Evolutionary conservation across 2,113 vertebrate genomes (phyloP), one percentile per base, ranked within the genome.

Genomic region (Pimephales promelas): DNA sequence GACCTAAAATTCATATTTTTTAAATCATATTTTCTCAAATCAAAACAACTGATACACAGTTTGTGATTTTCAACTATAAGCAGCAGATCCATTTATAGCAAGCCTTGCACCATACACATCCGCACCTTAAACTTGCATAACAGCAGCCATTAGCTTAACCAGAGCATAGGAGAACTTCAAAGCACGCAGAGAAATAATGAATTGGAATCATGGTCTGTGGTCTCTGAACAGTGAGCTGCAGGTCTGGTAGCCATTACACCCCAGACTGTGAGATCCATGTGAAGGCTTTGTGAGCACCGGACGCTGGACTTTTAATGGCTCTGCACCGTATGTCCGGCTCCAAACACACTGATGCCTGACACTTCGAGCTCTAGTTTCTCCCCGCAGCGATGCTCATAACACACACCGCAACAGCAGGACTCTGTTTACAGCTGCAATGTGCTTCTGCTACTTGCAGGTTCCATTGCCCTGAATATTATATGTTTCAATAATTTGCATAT

Each of bases 201-300:
- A 83, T 56, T 72, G 62, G 77, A 20, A 61, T 64, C 40, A 54
- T n/a, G n/a, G 78, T 84, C 59, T 89, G 84, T 85, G 82, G 62
- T 84, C 59, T 78, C 18, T 22, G 52, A 76, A 45, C 20, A 59
- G 70, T 45, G 26, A 26, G 52, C 36, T 77, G 57, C 57, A 57
- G 5, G 72, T 85, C 81, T 89, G 81, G 68, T 24, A 85, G 74
- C 64, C 49, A 85, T 89, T 89, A 87, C 24, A 56, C 14, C 40
- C 56, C 75, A 71, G 28, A 77, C 82, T 68, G 73, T 64, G 61
- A 52, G 74, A 78, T 28, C 40, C 40, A 61, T 28, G 24, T 47
- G 62, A 79, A 79, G 77, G 3, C 77, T 79, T 66, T 49, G 77
- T 66, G 47, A 81, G 45, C 18, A 31, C 62, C 79, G 64, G 79